These are phyloP conservation scores for Gymnoscopelus microlampas DNA, from an alignment of 2,797 vertebrate species.

Conservation along the genomic window DNA sequence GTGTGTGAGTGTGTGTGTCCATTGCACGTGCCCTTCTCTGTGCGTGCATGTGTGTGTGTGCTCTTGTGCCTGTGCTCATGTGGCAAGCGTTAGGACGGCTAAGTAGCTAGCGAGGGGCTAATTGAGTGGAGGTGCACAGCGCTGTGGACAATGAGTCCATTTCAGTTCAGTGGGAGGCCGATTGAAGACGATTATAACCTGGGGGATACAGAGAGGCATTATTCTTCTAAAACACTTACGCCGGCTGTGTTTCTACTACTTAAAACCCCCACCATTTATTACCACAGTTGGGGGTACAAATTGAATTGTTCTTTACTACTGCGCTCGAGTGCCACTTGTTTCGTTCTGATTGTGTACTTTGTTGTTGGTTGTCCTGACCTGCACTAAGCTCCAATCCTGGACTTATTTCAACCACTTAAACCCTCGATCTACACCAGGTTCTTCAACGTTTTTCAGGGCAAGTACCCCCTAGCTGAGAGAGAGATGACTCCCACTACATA, in stretches of 20 bases:
- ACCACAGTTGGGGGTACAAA: neutral
- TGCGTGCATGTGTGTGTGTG: constrained; percentile 10
- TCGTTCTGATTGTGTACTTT: too few species aligned
- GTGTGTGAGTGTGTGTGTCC: neutral
- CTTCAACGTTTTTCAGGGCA: too few species aligned
- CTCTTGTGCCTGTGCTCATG: constrained; percentile 24
- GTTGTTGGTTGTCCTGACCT: too few species aligned
- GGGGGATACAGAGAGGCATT: constrained; percentile 57
- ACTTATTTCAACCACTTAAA: too few species aligned
- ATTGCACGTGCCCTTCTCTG: neutral
- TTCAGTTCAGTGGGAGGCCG: constrained; percentile 66
- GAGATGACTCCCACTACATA: too few species aligned
- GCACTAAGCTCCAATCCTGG: too few species aligned
- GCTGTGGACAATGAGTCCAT: constrained; percentile 70
- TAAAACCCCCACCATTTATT: constrained; percentile 26
- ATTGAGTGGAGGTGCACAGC: constrained; percentile 63
- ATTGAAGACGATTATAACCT: constrained; percentile 72
- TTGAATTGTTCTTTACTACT: neutral
- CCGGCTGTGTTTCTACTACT: constrained; percentile 43
- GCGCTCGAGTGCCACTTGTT: too few species aligned
- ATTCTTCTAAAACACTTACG: constrained; percentile 54
- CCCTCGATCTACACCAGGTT: too few species aligned
- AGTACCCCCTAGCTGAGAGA: too few species aligned
- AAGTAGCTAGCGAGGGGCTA: constrained; percentile 49
- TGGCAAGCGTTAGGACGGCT: constrained; percentile 47